These are phyloP conservation scores for Chaetodon auriga DNA, from an alignment of 2,113 vertebrate species.

Conservation along the genomic window DNA sequence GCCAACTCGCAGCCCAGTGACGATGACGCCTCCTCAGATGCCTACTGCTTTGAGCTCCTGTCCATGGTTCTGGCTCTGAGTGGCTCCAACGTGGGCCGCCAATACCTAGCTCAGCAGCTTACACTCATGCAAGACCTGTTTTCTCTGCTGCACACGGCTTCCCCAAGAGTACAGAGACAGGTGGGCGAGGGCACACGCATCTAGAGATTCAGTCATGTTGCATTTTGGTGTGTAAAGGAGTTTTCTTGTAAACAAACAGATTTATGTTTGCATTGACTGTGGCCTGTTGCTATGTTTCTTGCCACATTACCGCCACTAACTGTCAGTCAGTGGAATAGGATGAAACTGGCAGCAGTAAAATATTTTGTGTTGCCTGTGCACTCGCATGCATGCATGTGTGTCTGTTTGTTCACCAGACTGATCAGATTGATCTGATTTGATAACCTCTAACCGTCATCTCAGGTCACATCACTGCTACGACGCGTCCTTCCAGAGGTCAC, in stretches of 20 bases:
- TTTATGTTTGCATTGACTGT: not conserved
- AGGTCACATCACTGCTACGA: conserved; percentile 96
- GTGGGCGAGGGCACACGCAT: conserved; percentile 71
- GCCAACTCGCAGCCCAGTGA: conserved; percentile 98
- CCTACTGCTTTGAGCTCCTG: conserved; percentile 98
- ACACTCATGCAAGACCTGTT: conserved; percentile 98
- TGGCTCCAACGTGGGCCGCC: conserved; percentile 96
- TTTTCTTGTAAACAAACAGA: conserved; percentile 5
- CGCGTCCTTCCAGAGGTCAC: conserved; percentile 97
- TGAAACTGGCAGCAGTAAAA: no score
- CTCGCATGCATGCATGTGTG: no score
- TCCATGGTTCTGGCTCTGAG: conserved; percentile 98
- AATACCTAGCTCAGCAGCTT: conserved; percentile 97
- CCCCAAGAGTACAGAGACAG: conserved; percentile 98
- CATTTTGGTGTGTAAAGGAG: not conserved
- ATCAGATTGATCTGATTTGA: not conserved
- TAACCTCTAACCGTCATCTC: not conserved
- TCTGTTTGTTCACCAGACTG: no score
- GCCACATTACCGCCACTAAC: no score
- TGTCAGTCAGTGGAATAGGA: no score
- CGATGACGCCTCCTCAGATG: conserved; percentile 95
- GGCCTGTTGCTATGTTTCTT: no score
- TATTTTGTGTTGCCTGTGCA: no score
- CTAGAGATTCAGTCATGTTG: not conserved
- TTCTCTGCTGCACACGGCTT: conserved; percentile 96